Percentiles rank a stretch among this genome's conserved stretches.
These are phyloP conservation scores for Crioceris asparagi DNA, from an alignment of 2,888 invertebrate genomes.

Conservation along the genomic window DNA sequence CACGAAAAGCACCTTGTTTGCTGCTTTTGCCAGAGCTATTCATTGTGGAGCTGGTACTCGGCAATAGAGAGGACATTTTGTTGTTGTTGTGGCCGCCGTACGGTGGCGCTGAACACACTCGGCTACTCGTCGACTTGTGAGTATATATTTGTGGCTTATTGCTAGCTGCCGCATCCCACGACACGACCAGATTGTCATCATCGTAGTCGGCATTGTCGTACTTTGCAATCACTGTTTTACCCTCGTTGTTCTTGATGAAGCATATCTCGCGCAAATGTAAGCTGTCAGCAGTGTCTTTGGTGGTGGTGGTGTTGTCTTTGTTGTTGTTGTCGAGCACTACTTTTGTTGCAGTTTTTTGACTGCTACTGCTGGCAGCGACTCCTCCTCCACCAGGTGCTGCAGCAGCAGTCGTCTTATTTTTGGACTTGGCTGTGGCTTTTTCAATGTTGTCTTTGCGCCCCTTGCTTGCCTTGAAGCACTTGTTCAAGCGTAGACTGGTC, in stretches of 20 bases:
- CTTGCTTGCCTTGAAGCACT: slow-evolving; percentile 23
- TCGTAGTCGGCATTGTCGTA: slow-evolving; percentile 26
- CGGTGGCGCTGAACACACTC: slow-evolving; percentile 17
- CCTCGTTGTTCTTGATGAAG: slow-evolving; percentile 31
- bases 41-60: not conserved
- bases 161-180: slow-evolving; percentile 28
- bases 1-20: slow-evolving; percentile 25
- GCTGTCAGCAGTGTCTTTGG: slow-evolving; percentile 10
- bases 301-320: not conserved
- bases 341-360: slow-evolving; percentile 1
- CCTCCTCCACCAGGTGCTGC: too few relatives aligned
- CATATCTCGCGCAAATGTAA: slow-evolving; percentile 34
- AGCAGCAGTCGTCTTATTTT: slow-evolving; percentile 21
- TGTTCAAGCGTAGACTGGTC: slow-evolving; percentile 20
- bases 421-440: slow-evolving; percentile 23
- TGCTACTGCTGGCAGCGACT: slow-evolving; percentile 2
- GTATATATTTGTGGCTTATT: slow-evolving; percentile 29
- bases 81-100: slow-evolving; percentile 12
- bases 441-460: slow-evolving; percentile 23
- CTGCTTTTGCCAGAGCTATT: slow-evolving; percentile 27
- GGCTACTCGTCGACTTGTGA: slow-evolving; percentile 18
- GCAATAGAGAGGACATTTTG: slow-evolving; percentile 15
- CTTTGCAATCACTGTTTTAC: slow-evolving; percentile 34
- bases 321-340: not conserved
- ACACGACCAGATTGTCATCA: slow-evolving; percentile 30